Percentiles rank a stretch among this genome's conserved stretches.
Evolutionary conservation across 1,140 invertebrate species (phyloP).

Genomic region (Lucilia cuprina): DNA sequence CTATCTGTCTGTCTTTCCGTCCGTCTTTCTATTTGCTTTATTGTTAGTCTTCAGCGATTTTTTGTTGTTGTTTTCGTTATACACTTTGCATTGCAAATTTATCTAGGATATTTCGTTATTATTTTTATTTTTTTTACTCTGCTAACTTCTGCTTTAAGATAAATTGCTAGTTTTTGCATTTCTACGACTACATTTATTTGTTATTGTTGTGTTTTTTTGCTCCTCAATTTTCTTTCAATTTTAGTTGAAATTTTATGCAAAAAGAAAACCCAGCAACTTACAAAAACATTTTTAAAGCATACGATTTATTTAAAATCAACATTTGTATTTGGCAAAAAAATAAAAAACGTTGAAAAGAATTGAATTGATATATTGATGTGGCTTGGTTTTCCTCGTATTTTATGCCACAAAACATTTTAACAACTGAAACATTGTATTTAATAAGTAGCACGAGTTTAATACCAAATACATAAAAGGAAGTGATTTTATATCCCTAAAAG

Average conservation of each 20-base stretch:
- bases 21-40: not conserved
- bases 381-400: not conserved
- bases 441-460: not conserved
- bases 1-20: not conserved
- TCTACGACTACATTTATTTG: not conserved
- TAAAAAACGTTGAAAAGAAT: no score
- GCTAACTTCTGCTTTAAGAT: constrained; percentile 5
- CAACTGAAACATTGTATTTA: not conserved
- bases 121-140: not conserved
- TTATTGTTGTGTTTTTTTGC: not conserved
- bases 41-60: not conserved
- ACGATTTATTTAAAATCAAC: not conserved
- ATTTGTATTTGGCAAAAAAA: not conserved
- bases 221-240: not conserved
- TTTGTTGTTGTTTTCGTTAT: not conserved
- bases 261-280: not conserved
- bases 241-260: not conserved
- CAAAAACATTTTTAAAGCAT: not conserved
- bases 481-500: no score
- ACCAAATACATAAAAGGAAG: not conserved
- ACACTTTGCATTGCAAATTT: constrained; percentile 17
- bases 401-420: not conserved
- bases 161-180: not conserved
- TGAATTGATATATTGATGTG: not conserved
- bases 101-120: no score